Base-by-base conservation (phyloP, 2,113 vertebrate species). In the Vidua macroura region DNA sequence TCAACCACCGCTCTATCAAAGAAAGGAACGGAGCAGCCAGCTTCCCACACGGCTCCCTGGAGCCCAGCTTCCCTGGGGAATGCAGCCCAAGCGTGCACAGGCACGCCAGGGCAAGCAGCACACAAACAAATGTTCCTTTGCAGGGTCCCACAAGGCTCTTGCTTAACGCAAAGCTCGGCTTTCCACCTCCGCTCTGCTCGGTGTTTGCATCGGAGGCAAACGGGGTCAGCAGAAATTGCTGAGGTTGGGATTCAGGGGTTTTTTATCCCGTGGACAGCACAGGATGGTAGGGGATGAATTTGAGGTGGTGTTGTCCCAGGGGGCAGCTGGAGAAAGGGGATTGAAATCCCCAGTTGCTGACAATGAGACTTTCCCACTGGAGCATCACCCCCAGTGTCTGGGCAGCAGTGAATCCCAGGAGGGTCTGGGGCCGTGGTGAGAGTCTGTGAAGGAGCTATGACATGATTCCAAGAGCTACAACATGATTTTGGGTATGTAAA, bases 11-110 rank as follows among this genome's bases (percentile, higher is more conserved):
- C 77, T 77, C 75, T 95, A 83, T 88, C 83, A 63, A 83, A 90
- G 88, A 8, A 3, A 63, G 56, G 72, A 90, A 4, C 0, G 3
- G 35, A 87, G 78, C 78, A 75, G 90, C 13, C 20, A 3, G 19
- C 90, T 95, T 94, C 94, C 92, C 92, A 93, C 85, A 31, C 5
- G 2, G 90, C 86, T 79, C 44, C 43, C 86, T 77, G 59, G n/a
- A 76, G 10, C 48, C 49, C 67, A 28, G 44, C 73, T 91, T 82
- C 92, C 86, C 83, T 86, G 0, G 70, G 93, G 92, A 91, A 91
- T 33, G 86, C 56, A 56, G 56, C 7, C 1, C 43, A 3, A 43
- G 63, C 93, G 24, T 1, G 94, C 78, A 80, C 59, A 16, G 91
- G 76, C 96, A 87, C 9, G 93, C 72, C 1, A 2, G 83, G 51